Percentiles rank a stretch among this genome's conserved stretches.
Conservation (phyloP, 1,140 invertebrate species). For the Bactericera cockerelli region DNA sequence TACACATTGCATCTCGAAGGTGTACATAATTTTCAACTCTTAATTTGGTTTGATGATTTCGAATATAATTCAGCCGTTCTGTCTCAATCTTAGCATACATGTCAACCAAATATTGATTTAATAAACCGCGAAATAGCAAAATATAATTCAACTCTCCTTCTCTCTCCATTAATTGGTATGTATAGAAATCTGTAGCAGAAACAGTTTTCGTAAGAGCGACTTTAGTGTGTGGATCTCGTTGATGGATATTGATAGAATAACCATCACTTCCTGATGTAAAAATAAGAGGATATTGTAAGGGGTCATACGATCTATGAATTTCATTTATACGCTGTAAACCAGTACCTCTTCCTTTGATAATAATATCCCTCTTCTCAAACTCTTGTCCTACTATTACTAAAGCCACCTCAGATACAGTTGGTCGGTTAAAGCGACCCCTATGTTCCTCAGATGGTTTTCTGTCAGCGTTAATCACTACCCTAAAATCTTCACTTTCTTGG, state of each 20-base stretch:
- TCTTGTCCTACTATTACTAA: conserved; percentile 26
- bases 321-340: conserved; percentile 18
- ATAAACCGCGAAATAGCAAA: conserved; percentile 26
- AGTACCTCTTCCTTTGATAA: conserved; percentile 17
- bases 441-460: conserved; percentile 26
- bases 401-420: conserved; percentile 26
- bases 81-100: conserved; percentile 32
- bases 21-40: conserved; percentile 30
- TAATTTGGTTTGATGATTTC: conserved; percentile 31
- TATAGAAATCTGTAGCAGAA: conserved; percentile 23
- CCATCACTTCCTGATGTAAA: conserved; percentile 24
- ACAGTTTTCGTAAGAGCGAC: conserved; percentile 21
- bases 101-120: conserved; percentile 30
- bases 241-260: conserved; percentile 16
- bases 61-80: conserved; percentile 28
- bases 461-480: conserved; percentile 26
- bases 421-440: conserved; percentile 26
- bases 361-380: conserved; percentile 25
- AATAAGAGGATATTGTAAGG: conserved; percentile 28
- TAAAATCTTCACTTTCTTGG: conserved; percentile 20
- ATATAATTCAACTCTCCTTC: conserved; percentile 22
- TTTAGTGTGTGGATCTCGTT: conserved; percentile 10
- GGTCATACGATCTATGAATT: conserved; percentile 26
- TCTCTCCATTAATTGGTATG: conserved; percentile 24
- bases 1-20: conserved; percentile 22